These are phyloP conservation scores for Pterocles orientalis DNA, from an alignment of 2,113 vertebrate genomes.

Conservation along the genomic window DNA sequence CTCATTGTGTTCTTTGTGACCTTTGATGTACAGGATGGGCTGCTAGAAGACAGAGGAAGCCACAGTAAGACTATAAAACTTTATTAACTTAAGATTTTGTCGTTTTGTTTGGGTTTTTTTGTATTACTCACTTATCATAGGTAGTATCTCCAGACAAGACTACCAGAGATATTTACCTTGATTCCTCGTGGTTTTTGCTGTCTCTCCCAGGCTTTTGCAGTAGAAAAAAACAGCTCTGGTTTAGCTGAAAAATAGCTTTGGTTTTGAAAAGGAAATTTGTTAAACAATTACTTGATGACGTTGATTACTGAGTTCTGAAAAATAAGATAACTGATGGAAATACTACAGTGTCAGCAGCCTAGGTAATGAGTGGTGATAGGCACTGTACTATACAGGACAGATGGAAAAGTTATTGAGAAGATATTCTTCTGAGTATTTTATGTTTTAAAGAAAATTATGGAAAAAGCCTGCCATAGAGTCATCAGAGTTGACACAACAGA, in stretches of 20 bases:
- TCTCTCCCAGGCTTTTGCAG: background rate
- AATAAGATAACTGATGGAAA: conserved; percentile 26
- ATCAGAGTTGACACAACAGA: conserved; percentile 14
- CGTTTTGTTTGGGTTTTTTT: conserved; percentile 12
- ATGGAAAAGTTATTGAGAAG: background rate
- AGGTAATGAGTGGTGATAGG: background rate
- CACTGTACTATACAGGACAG: background rate
- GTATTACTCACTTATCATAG: background rate
- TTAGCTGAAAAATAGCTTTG: conserved; percentile 41
- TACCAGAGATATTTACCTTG: background rate
- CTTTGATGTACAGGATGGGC: conserved; percentile 71
- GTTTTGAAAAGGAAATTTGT: conserved; percentile 57
- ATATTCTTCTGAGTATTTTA: background rate
- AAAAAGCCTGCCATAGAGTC: background rate
- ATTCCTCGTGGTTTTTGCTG: background rate
- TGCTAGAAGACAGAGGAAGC: conserved; percentile 69
- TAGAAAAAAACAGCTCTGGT: conserved; percentile 13
- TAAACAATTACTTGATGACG: conserved; percentile 52
- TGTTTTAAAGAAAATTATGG: background rate
- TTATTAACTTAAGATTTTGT: conserved; percentile 61
- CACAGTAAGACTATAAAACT: conserved; percentile 64
- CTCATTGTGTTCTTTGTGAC: conserved; percentile 73
- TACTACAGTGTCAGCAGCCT: background rate
- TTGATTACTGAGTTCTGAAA: conserved; percentile 36
- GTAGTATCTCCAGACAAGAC: background rate